Conservation (phyloP, 1,140 invertebrate species). For the Eriosoma lanigerum region DNA sequence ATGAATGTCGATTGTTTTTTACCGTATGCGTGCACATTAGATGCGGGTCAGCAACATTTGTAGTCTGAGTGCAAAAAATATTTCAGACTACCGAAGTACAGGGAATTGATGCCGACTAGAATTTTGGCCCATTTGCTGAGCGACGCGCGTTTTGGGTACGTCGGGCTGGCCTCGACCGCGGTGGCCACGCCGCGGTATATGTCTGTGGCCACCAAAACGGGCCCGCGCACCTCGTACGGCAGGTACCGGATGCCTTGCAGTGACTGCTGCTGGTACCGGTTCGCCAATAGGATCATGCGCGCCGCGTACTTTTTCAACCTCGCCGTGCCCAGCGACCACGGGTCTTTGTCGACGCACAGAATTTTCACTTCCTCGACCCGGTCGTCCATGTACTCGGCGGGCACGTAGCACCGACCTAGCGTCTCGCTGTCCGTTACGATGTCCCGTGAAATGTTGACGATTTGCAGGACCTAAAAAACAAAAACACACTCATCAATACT, state of each 20-base stretch:
- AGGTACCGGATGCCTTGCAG: conserved; percentile 1
- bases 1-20: too few species aligned
- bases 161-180: neutral
- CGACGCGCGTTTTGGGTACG: conserved; percentile 27
- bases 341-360: neutral
- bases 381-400: conserved; percentile 36
- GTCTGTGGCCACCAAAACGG: conserved; percentile 37
- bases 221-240: conserved; percentile 36
- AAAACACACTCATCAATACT: too few species aligned
- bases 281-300: conserved; percentile 23
- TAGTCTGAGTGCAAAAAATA: neutral
- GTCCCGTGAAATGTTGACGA: conserved; percentile 41
- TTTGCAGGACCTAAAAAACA: conserved; percentile 13
- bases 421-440: conserved; percentile 44
- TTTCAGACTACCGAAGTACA: conserved; percentile 18
- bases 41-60: neutral
- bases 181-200: conserved; percentile 9
- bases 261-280: conserved; percentile 1
- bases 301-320: conserved; percentile 18
- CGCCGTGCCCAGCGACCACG: neutral
- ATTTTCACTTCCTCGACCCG: neutral
- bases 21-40: too few species aligned
- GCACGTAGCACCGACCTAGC: conserved; percentile 30
- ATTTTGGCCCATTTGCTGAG: conserved; percentile 26
- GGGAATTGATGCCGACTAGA: neutral